Conservation (phyloP, 2,888 invertebrate species). For the Andricus quercusramuli region DNA sequence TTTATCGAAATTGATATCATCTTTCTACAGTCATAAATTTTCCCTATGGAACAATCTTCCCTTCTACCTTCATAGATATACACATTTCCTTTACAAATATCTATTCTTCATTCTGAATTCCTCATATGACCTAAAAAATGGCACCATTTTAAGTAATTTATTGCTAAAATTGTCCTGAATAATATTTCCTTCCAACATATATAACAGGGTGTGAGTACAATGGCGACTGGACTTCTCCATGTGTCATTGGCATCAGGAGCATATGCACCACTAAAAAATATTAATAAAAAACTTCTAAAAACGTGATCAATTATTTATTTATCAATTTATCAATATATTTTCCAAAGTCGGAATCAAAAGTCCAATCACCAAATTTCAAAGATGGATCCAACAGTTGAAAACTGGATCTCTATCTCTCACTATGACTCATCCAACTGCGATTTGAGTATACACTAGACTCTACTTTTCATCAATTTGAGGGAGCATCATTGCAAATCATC, state of each 20-base stretch:
- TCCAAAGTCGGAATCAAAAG: neutral
- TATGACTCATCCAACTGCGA: slow-evolving; percentile 6
- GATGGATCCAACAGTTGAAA: neutral
- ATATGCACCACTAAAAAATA: neutral
- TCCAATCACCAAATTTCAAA: neutral
- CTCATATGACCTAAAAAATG: neutral
- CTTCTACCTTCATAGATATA: neutral
- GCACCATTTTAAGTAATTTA: neutral
- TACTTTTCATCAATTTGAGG: neutral
- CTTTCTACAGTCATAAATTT: neutral
- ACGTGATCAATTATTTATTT: neutral
- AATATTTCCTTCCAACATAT: slow-evolving; percentile 12
- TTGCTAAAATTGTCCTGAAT: neutral
- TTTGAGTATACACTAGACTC: neutral
- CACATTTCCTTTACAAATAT: neutral
- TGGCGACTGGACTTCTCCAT: slow-evolving; percentile 38
- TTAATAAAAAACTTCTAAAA: neutral
- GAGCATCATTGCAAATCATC: neutral
- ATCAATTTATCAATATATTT: neutral
- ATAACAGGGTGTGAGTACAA: slow-evolving; percentile 1
- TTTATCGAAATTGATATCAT: neutral
- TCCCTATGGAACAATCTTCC: neutral
- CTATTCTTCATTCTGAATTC: neutral
- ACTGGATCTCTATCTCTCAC: neutral
- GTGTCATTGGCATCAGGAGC: slow-evolving; percentile 28